Conservation (phyloP, 2,888 invertebrate genomes). For the Lobophora halterata region DNA sequence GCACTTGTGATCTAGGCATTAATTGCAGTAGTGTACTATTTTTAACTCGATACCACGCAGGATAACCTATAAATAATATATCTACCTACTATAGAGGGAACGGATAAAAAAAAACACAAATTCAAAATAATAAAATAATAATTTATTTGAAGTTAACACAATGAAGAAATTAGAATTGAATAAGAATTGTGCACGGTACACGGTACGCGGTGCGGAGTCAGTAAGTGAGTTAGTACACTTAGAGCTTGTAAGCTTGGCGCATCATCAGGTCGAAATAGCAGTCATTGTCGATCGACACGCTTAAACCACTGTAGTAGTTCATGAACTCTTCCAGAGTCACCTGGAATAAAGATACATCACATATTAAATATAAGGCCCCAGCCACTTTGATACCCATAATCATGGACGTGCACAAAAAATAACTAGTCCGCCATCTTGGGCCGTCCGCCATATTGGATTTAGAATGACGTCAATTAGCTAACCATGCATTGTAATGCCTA, state of each 20-base stretch:
- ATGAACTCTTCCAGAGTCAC: slow-evolving; percentile 95
- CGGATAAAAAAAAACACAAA: slow-evolving; percentile 5
- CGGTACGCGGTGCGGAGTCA: slow-evolving; percentile 1
- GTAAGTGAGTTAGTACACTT: slow-evolving; percentile 47
- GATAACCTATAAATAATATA: too few relatives aligned
- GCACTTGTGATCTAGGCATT: too few relatives aligned
- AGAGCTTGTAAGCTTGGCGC: slow-evolving; percentile 94
- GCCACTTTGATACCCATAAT: too few relatives aligned
- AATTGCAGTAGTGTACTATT: too few relatives aligned
- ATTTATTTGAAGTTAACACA: slow-evolving; percentile 19
- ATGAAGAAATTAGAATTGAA: slow-evolving; percentile 10
- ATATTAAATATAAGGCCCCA: too few relatives aligned
- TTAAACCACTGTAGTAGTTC: slow-evolving; percentile 96
- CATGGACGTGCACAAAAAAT: too few relatives aligned
- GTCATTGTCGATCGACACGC: slow-evolving; percentile 96
- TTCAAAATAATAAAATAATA: slow-evolving; percentile 7
- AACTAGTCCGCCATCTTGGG: too few relatives aligned
- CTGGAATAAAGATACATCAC: slow-evolving; percentile 72
- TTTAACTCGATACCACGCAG: too few relatives aligned
- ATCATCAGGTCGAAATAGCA: slow-evolving; percentile 97
- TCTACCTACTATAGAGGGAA: neutral
- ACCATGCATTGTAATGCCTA: too few relatives aligned
- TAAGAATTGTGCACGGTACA: slow-evolving; percentile 12
- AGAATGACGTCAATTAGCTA: too few relatives aligned
- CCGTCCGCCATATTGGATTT: too few relatives aligned